Percentiles rank a stretch among this genome's conserved stretches.
Conservation (phyloP, 2,797 vertebrate species). For the Eptatretus atami region DNA sequence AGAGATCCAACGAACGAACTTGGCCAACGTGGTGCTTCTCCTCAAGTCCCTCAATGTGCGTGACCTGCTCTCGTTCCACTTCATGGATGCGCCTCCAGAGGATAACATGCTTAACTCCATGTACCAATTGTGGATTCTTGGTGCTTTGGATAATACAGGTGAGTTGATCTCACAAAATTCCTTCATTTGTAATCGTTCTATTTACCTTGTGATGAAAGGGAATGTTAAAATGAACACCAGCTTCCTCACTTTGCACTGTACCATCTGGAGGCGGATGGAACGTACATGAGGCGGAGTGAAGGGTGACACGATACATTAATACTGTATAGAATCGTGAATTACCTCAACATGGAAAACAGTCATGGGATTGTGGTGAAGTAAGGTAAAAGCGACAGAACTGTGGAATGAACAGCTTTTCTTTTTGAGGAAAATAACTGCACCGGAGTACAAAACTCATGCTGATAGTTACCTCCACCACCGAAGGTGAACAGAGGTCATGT, state of each 20-base stretch:
- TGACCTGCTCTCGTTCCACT: slow-evolving; percentile 83
- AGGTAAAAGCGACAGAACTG: no score
- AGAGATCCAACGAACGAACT: slow-evolving; percentile 87
- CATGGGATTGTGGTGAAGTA: no score
- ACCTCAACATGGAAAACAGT: no score
- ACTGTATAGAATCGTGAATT: no score
- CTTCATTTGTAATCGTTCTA: background rate
- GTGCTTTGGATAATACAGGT: slow-evolving; percentile 92
- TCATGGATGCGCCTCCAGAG: slow-evolving; percentile 91
- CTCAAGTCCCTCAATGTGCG: slow-evolving; percentile 85
- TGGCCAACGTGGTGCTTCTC: slow-evolving; percentile 77
- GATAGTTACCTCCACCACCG: no score
- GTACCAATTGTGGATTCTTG: slow-evolving; percentile 96
- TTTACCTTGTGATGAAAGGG: background rate
- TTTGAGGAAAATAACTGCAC: no score
- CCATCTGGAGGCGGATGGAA: no score
- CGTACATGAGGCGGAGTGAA: no score
- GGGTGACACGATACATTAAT: no score
- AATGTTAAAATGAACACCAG: background rate
- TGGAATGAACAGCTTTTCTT: no score
- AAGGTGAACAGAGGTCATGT: no score
- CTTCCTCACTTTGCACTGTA: background rate
- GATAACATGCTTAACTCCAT: slow-evolving; percentile 99
- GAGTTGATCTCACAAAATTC: background rate
- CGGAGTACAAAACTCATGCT: no score